Base-by-base conservation (phyloP, 2,113 vertebrate species). In the Carollia perspicillata region DNA sequence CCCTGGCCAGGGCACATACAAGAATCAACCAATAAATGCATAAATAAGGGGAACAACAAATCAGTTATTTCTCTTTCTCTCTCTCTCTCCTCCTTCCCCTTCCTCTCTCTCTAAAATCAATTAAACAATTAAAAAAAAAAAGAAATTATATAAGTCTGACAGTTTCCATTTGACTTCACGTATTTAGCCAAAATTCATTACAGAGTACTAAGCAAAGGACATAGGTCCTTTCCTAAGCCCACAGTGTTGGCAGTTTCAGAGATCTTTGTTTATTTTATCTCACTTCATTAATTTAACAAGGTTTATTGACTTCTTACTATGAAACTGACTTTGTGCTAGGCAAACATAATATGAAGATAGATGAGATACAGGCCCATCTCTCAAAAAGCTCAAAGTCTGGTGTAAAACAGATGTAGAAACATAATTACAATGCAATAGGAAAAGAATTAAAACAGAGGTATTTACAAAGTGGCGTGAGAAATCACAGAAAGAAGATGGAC, bases 321-420 rank as follows among this genome's bases (percentile, higher is more conserved):
- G 80, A 90, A 93, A 79, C 47, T 77, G 35, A 30, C 33, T 77
- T n/a, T 22, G 81, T 7, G 4, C 18, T 83, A 78, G 78, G 66
- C 20, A 93, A 97, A 83, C 37, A 37, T 53, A 95, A 77, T 30
- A 83, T 18, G 17, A 89, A 88, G 58, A 96, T 84, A 95, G 84
- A 85, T 74, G 44, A 91, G 47, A 92, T 8, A 55, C 5, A 51
- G 28, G 7, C 12, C 22, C 37, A 84, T 12, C 17, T 65, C 30
- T 68, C 22, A 30, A 26, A 92, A 87, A 78, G 23, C 58, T 94
- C 12, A 44, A 86, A 93, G 66, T 68, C 53, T 84, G 66, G 28
- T 35, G 4, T 51, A 60, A 69, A n/a, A 63, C 28, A 88, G 60
- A 89, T 5, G 14, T 87, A 49, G 74, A 86, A 96, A 71, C 55